Evolutionary conservation across 2,797 vertebrate species (phyloP), one percentile per base, ranked within the genome.

Genomic region (Notolepis coatsorum): DNA sequence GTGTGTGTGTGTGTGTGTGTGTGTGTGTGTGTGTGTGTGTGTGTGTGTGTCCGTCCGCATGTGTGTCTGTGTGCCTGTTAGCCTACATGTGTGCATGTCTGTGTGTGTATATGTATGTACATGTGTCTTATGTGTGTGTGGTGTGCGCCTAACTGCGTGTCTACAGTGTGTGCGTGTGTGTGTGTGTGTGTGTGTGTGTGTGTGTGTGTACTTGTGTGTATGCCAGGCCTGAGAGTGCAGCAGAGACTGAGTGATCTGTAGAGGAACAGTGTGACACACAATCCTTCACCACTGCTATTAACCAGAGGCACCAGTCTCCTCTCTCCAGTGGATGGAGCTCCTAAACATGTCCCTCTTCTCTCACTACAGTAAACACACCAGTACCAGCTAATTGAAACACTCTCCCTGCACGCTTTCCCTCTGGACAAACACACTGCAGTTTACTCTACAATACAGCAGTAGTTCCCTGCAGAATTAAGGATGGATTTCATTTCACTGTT

Each of bases 311-410:
- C 54, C 24, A 7, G 50, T 68, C 74, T 69, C 61, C 65, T 76
- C 70, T 65, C 1, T 23, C 71, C 9, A 13, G 25, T 18, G 28
- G 65, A 58, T 78, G 73, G 50, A 66, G 62, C 65, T 79, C 76
- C 72, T 80, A 75, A 83, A 85, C 62, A 45, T 63, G n/a, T n/a
- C 39, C 50, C 68, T 50, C 65, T 68, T 59, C n/a, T 70, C 63
- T 76, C 79, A 74, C 77, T 68, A 53, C 71, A 77, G 63, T 76
- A 72, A 78, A 67, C 74, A 64, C 73, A 54, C 46, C 38, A 60
- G 72, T 79, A 71, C 82, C 35, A 66, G 67, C 51, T 68, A 71
- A 64, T 84, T 75, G 68, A 77, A 75, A 45, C 46, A 77, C 62
- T 48, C 48, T 65, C n/a, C 56, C 75, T 70, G 46, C 69, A 62